Percentiles rank a stretch among this genome's conserved stretches.
phyloP scores from a whole-genome alignment of 2,113 vertebrate genomes.

The Xenopus tropicalis region DNA sequence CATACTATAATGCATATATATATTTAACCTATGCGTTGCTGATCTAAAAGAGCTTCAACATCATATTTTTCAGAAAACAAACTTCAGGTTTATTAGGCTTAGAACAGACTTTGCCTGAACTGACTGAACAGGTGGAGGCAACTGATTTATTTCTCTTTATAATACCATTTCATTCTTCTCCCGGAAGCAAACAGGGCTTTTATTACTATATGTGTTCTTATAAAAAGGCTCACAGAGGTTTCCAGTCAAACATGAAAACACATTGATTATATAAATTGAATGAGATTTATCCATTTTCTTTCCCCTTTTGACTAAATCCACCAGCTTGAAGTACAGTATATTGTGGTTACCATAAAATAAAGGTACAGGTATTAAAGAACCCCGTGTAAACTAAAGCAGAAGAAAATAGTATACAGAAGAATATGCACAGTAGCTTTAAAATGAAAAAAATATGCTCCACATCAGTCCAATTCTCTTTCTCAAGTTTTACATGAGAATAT shows the following conservation, averaged over 20 bases:
- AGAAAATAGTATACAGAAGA: neutral
- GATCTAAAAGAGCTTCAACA: no score
- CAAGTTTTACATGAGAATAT: neutral
- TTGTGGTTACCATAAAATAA: neutral
- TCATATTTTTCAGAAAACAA: no score
- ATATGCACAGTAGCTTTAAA: neutral
- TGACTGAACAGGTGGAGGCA: neutral
- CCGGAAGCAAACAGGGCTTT: neutral
- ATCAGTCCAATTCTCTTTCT: neutral
- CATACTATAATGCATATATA: no score
- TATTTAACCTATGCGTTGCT: no score
- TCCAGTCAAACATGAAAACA: neutral
- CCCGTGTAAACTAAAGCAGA: neutral
- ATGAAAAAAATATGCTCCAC: neutral
- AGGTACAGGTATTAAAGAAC: neutral
- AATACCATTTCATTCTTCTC: neutral
- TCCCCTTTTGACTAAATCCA: neutral
- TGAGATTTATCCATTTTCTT: neutral
- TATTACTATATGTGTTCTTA: neutral
- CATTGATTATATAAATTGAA: neutral
- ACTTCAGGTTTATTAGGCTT: neutral
- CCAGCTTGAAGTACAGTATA: neutral
- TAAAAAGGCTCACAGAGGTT: neutral
- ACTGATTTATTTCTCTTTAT: constrained; percentile 1
- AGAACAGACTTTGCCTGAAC: neutral